Percentiles rank a stretch among this genome's conserved stretches.
Conservation (phyloP, 2,797 vertebrate genomes). For the Picus viridis region DNA sequence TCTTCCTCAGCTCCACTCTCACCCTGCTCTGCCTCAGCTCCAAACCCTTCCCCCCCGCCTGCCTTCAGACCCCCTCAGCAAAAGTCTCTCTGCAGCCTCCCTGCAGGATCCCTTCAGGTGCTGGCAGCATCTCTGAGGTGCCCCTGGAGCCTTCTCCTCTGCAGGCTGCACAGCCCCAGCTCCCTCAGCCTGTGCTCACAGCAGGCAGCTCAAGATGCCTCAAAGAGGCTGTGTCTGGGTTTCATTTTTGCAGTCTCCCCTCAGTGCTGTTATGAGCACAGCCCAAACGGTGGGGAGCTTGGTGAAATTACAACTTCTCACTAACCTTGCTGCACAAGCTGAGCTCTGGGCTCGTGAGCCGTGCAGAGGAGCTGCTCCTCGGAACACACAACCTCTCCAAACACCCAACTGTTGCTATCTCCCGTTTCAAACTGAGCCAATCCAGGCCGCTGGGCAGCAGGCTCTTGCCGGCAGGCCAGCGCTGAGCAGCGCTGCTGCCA, state of each 20-base stretch:
- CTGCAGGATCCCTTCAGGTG: too few species aligned
- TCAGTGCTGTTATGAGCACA: neutral
- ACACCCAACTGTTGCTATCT: constrained; percentile 18
- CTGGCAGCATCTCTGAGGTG: too few species aligned
- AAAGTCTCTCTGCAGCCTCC: too few species aligned
- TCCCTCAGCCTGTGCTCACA: too few species aligned
- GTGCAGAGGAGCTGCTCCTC: neutral
- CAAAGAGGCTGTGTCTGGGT: fast-evolving
- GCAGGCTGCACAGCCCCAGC: too few species aligned
- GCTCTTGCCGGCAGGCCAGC: neutral
- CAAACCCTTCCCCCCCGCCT: too few species aligned
- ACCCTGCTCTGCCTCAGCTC: too few species aligned
- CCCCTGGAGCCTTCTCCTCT: too few species aligned
- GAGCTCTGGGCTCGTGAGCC: neutral
- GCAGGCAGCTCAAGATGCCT: fast-evolving
- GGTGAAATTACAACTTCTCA: neutral
- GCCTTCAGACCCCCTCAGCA: too few species aligned
- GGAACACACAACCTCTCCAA: neutral
- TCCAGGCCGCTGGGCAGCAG: fast-evolving
- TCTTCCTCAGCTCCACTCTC: too few species aligned
- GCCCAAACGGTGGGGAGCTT: fast-evolving
- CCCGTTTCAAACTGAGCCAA: neutral
- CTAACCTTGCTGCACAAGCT: fast-evolving
- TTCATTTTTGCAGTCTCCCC: neutral
- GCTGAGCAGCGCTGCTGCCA: neutral